phyloP scores from a whole-genome alignment of 2,888 invertebrate genomes.

The Lasioglossum villosulum region DNA sequence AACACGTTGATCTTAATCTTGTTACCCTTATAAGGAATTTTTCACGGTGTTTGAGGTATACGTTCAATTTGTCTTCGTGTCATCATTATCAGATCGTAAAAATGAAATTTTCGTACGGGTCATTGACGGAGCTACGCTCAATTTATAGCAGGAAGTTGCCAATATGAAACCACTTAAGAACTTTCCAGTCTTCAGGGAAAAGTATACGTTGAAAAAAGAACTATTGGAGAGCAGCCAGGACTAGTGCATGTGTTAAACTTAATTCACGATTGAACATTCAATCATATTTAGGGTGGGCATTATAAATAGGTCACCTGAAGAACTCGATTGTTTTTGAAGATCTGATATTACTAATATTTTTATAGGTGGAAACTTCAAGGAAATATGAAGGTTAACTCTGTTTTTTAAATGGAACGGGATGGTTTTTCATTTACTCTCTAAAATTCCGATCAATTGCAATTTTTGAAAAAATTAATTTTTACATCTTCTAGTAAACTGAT shows the following conservation, averaged over 20 bases:
- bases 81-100: neutral
- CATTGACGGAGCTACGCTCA: neutral
- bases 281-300: too few species aligned
- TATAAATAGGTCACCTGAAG: too few species aligned
- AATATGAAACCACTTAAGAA: neutral
- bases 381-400: too few species aligned
- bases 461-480: too few species aligned
- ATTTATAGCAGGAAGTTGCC: neutral
- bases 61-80: neutral
- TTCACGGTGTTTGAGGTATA: neutral
- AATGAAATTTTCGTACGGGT: neutral
- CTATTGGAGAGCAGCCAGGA: neutral
- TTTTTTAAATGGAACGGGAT: too few species aligned
- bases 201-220: neutral
- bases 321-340: too few species aligned
- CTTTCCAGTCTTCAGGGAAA: neutral
- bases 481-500: too few species aligned
- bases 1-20: neutral
- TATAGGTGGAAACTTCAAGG: too few species aligned
- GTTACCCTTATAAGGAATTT: neutral
- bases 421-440: too few species aligned
- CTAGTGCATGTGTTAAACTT: neutral
- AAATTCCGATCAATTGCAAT: too few species aligned
- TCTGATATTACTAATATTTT: too few species aligned
- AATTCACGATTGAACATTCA: neutral